Evolutionary conservation across 2,797 vertebrate genomes (phyloP).

Genomic region (Pangasius sanitwongsei): DNA sequence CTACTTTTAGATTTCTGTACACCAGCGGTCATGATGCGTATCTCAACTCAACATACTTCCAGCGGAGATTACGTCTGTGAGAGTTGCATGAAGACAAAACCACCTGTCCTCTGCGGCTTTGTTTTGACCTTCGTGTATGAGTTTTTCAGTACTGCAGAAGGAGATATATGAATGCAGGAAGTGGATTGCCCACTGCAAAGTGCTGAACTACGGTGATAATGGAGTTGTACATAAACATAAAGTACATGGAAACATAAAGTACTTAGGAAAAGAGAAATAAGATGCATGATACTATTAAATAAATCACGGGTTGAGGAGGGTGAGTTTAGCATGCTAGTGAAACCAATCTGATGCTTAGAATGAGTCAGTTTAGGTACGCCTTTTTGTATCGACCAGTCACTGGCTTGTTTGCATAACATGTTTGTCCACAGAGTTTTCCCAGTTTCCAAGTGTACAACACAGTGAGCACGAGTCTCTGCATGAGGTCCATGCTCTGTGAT

Average conservation of each 20-base stretch:
- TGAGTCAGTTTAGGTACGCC: neutral
- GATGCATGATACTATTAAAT: neutral
- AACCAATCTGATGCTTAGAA: neutral
- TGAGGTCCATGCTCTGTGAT: neutral
- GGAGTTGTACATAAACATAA: neutral
- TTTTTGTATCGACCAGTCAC: neutral
- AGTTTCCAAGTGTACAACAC: neutral
- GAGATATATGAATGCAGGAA: neutral
- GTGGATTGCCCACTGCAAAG: neutral
- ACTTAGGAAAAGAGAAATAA: neutral
- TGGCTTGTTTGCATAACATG: neutral
- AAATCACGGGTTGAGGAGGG: neutral
- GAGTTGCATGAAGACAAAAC: neutral
- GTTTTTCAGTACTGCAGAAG: neutral
- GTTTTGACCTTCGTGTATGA: no score
- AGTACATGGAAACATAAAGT: no score
- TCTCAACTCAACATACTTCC: no score
- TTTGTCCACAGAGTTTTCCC: neutral
- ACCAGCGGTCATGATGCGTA: neutral
- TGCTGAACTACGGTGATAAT: neutral
- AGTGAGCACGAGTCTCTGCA: neutral
- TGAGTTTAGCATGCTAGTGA: neutral
- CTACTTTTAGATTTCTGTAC: constrained; percentile 1
- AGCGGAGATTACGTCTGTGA: neutral
- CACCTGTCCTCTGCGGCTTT: neutral